A percentile compares a stretch with the other conserved stretches of the same genome.
These are phyloP conservation scores for Lepidocyrtinus sp. DNA, from an alignment of 2,888 invertebrate species.

Conservation along the genomic window DNA sequence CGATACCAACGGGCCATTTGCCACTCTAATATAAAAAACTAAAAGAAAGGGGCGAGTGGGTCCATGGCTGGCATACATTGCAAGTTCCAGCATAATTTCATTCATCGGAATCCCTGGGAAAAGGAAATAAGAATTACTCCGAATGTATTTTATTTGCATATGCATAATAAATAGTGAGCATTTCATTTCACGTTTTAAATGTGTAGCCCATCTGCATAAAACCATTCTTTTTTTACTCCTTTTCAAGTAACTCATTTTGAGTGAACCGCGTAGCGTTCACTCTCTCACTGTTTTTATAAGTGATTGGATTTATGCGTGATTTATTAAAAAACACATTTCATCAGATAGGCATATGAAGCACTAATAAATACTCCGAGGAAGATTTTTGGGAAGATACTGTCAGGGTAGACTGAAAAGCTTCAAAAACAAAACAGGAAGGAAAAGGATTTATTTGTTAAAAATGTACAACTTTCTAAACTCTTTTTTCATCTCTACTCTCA, in stretches of 20 bases:
- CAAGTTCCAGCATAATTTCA: background rate
- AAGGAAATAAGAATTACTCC: slow-evolving; percentile 59
- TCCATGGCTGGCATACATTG: background rate
- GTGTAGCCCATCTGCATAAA: slow-evolving; percentile 22
- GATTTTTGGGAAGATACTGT: background rate
- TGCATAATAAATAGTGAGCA: slow-evolving; percentile 59
- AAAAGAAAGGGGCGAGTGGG: background rate
- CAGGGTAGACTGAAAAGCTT: background rate
- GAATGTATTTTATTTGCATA: slow-evolving; percentile 55
- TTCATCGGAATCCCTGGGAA: slow-evolving; percentile 60
- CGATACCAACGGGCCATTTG: background rate
- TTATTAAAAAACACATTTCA: slow-evolving; percentile 35
- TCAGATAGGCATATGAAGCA: slow-evolving; percentile 39
- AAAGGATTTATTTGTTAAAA: background rate
- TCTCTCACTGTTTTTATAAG: slow-evolving; percentile 23
- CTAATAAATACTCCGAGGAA: slow-evolving; percentile 18
- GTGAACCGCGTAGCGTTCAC: background rate
- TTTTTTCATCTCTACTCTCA: slow-evolving; percentile 20
- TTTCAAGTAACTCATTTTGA: background rate
- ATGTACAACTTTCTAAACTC: background rate
- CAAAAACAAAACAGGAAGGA: slow-evolving; percentile 2
- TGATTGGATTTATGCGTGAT: slow-evolving; percentile 45
- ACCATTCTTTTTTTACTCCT: background rate
- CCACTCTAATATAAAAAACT: background rate
- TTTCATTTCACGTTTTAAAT: slow-evolving; percentile 46